These are phyloP conservation scores for Chrosomus eos DNA, from an alignment of 2,797 vertebrate species.

Conservation along the genomic window DNA sequence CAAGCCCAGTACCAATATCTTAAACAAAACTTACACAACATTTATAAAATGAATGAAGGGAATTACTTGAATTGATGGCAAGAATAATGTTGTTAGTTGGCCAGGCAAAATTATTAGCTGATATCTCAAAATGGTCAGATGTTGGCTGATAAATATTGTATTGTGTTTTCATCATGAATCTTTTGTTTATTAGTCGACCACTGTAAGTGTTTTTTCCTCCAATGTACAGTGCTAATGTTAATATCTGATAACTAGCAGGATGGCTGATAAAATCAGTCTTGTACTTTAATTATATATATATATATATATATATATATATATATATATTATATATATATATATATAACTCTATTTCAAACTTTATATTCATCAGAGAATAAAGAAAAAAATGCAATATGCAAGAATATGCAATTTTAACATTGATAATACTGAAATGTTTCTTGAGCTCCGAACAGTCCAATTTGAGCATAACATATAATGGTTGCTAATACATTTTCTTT, in stretches of 20 bases:
- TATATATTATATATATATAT: too few species aligned
- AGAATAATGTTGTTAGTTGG: not conserved
- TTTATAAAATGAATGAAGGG: not conserved
- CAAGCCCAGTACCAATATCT: not conserved
- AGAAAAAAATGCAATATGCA: not conserved
- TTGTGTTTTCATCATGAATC: not conserved
- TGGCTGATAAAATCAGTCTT: not conserved
- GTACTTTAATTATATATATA: not conserved
- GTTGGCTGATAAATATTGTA: not conserved
- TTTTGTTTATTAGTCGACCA: not conserved
- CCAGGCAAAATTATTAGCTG: not conserved
- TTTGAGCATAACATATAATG: too few species aligned
- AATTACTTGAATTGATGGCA: not conserved
- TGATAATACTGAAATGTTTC: too few species aligned
- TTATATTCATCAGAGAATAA: not conserved
- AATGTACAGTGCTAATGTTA: not conserved
- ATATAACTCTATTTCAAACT: too few species aligned
- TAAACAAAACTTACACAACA: not conserved
- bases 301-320: too few species aligned
- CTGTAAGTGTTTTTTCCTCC: not conserved
- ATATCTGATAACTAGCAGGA: not conserved
- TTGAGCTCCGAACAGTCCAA: too few species aligned
- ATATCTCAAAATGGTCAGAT: not conserved
- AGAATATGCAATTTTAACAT: not conserved
- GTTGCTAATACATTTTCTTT: too few species aligned